Evolutionary conservation across 2,113 vertebrate species (phyloP).

Genomic region (Ageneiosus marmoratus): DNA sequence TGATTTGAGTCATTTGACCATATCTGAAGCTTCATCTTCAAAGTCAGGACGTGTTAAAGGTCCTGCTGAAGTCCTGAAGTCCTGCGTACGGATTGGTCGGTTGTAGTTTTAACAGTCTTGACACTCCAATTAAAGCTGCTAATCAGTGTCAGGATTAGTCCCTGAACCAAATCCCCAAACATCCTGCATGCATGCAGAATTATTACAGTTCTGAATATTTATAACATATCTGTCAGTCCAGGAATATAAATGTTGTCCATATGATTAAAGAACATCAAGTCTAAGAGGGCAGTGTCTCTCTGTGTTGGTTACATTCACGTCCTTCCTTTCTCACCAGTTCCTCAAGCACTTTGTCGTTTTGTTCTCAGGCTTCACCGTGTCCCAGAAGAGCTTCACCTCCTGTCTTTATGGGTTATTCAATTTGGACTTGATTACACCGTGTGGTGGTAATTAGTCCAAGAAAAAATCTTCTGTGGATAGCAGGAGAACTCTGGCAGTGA

Average conservation of each 20-base stretch:
- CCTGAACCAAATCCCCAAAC: background rate
- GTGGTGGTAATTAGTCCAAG: constrained; percentile 40
- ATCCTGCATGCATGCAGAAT: background rate
- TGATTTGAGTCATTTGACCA: no score
- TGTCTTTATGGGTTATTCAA: constrained; percentile 39
- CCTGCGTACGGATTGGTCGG: background rate
- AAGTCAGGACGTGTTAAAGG: background rate
- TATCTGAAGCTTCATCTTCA: background rate
- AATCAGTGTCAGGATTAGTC: background rate
- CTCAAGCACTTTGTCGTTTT: background rate
- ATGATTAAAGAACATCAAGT: background rate
- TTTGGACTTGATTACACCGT: constrained; percentile 38
- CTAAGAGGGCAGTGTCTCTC: background rate
- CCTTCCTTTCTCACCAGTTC: background rate
- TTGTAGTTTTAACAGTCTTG: background rate
- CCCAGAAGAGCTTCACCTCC: constrained; percentile 25
- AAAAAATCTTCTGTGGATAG: background rate
- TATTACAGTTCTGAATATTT: background rate
- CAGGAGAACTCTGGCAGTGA: constrained; percentile 5
- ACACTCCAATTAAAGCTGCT: background rate
- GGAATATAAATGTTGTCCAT: background rate
- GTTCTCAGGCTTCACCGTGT: constrained; percentile 3
- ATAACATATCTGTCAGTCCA: background rate
- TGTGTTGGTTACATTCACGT: background rate
- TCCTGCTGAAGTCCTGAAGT: background rate